A percentile compares a stretch with the other conserved stretches of the same genome.
phyloP scores from a whole-genome alignment of 2,113 vertebrate genomes.

The Ceyx melanurus region DNA sequence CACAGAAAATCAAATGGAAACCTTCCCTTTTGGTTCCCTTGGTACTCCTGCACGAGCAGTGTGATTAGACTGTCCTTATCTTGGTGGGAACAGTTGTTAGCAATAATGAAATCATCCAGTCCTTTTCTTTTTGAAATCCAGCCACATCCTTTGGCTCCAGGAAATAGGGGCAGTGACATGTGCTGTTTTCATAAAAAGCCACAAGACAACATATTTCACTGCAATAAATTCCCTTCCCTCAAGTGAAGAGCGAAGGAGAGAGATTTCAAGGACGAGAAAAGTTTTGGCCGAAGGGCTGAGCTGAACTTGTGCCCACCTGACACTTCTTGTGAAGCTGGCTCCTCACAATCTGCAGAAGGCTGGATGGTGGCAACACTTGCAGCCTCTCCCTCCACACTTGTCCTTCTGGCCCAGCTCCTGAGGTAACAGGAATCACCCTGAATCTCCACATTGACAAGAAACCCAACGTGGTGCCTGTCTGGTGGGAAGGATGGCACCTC shows the following conservation, averaged over 20 bases:
- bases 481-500: background rate
- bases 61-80: slow-evolving; percentile 58
- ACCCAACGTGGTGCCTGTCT: background rate
- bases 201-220: slow-evolving; percentile 43
- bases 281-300: background rate
- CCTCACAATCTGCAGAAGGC: background rate
- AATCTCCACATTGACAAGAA: rapidly evolving
- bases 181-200: slow-evolving; percentile 60
- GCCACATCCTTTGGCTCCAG: slow-evolving; percentile 63
- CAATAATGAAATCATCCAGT: slow-evolving; percentile 62
- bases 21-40: background rate
- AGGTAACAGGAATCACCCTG: rapidly evolving
- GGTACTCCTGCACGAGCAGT: background rate
- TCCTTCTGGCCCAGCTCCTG: background rate
- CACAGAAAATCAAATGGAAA: background rate
- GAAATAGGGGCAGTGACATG: slow-evolving; percentile 41
- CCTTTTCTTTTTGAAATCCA: slow-evolving; percentile 56
- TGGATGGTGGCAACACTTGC: background rate
- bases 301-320: slow-evolving; percentile 1
- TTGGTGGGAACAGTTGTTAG: slow-evolving; percentile 62
- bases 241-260: background rate
- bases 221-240: slow-evolving; percentile 35
- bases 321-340: background rate
- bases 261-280: slow-evolving; percentile 14
- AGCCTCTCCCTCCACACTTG: background rate